Evolutionary conservation across 1,140 invertebrate species (phyloP).

Genomic region (Caerostris darwini): DNA sequence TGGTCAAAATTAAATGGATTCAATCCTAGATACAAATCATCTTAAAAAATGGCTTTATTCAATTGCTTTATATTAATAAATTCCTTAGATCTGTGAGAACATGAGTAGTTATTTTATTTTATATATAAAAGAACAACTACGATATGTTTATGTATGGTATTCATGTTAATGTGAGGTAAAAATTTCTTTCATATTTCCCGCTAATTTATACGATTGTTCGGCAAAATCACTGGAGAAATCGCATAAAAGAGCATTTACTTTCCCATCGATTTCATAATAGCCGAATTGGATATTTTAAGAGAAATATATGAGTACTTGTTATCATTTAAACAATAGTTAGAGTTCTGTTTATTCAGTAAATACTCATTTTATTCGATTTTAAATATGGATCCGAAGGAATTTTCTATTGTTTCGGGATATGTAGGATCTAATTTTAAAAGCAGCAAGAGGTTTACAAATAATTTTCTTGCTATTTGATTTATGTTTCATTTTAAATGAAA

Average conservation of each 20-base stretch:
- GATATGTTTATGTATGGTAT: neutral
- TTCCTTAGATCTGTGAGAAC: neutral
- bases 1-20: too few relatives aligned
- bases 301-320: neutral
- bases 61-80: too few relatives aligned
- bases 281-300: neutral
- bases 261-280: neutral
- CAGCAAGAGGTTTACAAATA: neutral
- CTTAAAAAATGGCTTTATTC: too few relatives aligned
- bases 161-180: neutral
- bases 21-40: too few relatives aligned
- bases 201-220: neutral
- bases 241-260: neutral
- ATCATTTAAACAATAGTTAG: neutral
- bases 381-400: neutral
- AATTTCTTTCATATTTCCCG: too few relatives aligned
- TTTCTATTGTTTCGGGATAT: neutral
- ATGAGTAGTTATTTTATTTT: neutral
- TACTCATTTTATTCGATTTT: neutral
- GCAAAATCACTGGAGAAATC: neutral
- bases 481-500: neutral
- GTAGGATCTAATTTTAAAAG: neutral
- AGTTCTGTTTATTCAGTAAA: neutral
- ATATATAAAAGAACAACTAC: neutral
- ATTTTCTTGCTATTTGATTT: neutral